Evolutionary conservation across 2,113 vertebrate genomes (phyloP).

Genomic region (human (Homo sapiens)): GRCh38 chr12:10913501-10914000

Average conservation of each 20-base stretch:
- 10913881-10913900: background rate
- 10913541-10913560: background rate
- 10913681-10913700: background rate
- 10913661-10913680: background rate
- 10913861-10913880: background rate
- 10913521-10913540: background rate
- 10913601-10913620: background rate
- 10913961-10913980: background rate
- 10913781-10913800: background rate
- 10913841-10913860: background rate
- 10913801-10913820: background rate
- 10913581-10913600: background rate
- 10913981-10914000: background rate
- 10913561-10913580: background rate
- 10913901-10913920: background rate
- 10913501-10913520: background rate
- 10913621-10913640: background rate
- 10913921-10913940: background rate
- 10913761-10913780: background rate
- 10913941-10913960: background rate
- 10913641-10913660: background rate
- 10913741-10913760: background rate
- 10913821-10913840: background rate
- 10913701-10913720: background rate
- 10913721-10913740: background rate